These are phyloP conservation scores for Monopterus albus DNA, from an alignment of 2,113 vertebrate genomes.

Conservation along the genomic window DNA sequence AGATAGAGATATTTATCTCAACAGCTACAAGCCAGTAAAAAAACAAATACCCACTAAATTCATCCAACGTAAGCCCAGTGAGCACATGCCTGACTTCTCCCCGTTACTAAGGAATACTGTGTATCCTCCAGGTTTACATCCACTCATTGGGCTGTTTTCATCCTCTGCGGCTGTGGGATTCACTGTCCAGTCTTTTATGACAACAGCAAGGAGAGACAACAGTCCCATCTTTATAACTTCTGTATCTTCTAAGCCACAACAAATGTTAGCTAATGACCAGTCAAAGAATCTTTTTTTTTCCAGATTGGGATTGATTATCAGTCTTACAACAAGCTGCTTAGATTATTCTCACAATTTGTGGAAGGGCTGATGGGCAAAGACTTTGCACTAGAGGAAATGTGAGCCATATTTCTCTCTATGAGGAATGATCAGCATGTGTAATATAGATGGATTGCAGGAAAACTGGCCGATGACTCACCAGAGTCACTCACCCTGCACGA, in stretches of 20 bases:
- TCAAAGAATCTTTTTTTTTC: slow-evolving; percentile 4
- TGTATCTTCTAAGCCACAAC: background rate
- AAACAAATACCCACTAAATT: slow-evolving; percentile 58
- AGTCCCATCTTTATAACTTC: slow-evolving; percentile 44
- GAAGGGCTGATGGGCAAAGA: background rate
- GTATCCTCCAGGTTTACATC: slow-evolving; percentile 47
- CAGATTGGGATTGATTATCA: slow-evolving; percentile 3
- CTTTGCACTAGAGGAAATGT: background rate
- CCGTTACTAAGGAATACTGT: slow-evolving; percentile 43
- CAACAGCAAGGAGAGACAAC: slow-evolving; percentile 12
- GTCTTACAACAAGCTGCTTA: slow-evolving; percentile 7
- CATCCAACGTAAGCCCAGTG: slow-evolving; percentile 5
- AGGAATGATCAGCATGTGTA: slow-evolving; percentile 2
- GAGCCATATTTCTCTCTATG: slow-evolving; percentile 1
- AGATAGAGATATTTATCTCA: slow-evolving; percentile 56
- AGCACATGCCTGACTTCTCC: slow-evolving; percentile 24
- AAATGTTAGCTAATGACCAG: slow-evolving; percentile 50
- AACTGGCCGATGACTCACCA: slow-evolving; percentile 25
- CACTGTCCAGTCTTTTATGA: slow-evolving; percentile 52
- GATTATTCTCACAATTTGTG: slow-evolving; percentile 2
- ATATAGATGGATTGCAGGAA: slow-evolving; percentile 35
- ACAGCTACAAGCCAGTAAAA: slow-evolving; percentile 36
- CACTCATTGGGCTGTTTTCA: slow-evolving; percentile 49
- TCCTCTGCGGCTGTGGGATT: slow-evolving; percentile 49
- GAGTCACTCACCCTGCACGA: slow-evolving; percentile 7